phyloP scores from a whole-genome alignment of 1,140 invertebrate species.

The Babylonia areolata region DNA sequence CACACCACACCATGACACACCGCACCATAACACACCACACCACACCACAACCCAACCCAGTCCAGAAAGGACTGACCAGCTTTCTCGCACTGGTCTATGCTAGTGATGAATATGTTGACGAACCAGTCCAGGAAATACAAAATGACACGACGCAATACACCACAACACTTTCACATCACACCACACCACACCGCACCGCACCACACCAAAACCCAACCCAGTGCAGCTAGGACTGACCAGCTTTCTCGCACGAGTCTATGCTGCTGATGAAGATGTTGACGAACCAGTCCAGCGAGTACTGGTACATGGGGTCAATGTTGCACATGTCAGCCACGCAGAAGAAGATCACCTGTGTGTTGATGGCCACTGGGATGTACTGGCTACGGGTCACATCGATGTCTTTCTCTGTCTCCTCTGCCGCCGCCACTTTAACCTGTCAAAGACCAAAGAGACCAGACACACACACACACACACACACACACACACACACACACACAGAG shows the following conservation, averaged over 20 bases:
- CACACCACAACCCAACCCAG: neutral
- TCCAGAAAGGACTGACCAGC: too few species aligned
- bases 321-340: conserved; percentile 77
- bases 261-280: conserved; percentile 74
- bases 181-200: too few species aligned
- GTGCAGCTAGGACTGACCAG: conserved; percentile 63
- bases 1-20: too few species aligned
- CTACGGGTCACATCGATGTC: conserved; percentile 75
- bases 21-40: too few species aligned
- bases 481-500: neutral
- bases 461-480: neutral
- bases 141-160: neutral
- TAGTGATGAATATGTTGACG: too few species aligned
- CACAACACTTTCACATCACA: too few species aligned
- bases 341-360: conserved; percentile 76
- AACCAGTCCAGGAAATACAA: too few species aligned
- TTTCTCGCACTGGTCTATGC: too few species aligned
- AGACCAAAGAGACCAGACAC: neutral
- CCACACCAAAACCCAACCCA: neutral
- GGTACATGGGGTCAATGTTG: conserved; percentile 78
- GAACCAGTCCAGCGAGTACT: conserved; percentile 78
- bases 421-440: conserved; percentile 72
- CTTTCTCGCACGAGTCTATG: conserved; percentile 72
- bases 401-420: conserved; percentile 75
- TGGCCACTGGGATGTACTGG: conserved; percentile 76